phyloP scores from a whole-genome alignment of 2,888 invertebrate species.

The Sylvicola cinctus region DNA sequence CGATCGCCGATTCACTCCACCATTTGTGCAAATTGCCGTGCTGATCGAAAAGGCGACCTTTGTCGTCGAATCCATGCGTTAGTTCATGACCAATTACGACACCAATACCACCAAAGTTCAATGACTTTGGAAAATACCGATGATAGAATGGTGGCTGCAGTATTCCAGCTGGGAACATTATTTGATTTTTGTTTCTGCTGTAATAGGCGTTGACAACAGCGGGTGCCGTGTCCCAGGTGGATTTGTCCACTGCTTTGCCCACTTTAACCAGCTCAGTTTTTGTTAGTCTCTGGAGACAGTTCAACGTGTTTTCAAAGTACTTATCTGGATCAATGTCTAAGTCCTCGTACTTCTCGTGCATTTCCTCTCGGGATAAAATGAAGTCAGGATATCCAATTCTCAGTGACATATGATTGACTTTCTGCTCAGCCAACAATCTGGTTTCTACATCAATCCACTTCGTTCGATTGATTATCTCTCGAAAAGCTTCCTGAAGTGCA shows the following conservation, averaged over 20 bases:
- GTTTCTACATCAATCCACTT: conserved; percentile 78
- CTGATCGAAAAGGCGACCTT: conserved; percentile 80
- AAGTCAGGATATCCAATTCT: conserved; percentile 89
- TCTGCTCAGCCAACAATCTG: conserved; percentile 57
- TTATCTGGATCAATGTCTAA: conserved; percentile 51
- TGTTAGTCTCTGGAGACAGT: conserved; percentile 51
- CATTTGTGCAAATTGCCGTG: conserved; percentile 74
- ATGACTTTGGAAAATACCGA: conserved; percentile 53
- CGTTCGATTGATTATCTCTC: conserved; percentile 53
- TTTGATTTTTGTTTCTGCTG: conserved; percentile 86
- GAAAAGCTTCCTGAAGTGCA: conserved; percentile 65
- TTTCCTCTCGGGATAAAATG: conserved; percentile 44
- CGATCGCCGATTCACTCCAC: conserved; percentile 60
- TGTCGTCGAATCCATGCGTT: conserved; percentile 80
- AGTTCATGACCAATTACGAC: conserved; percentile 84
- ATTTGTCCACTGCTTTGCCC: conserved; percentile 54
- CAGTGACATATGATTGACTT: conserved; percentile 62
- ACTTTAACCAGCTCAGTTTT: conserved; percentile 49
- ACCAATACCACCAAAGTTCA: conserved; percentile 79
- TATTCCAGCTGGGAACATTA: conserved; percentile 89
- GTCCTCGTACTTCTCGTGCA: conserved; percentile 61
- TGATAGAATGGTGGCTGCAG: conserved; percentile 90
- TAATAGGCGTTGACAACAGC: conserved; percentile 92
- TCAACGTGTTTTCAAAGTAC: conserved; percentile 66
- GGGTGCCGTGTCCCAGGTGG: conserved; percentile 65